Percentiles rank a stretch among this genome's conserved stretches.
These are phyloP conservation scores for Neolamprologus brichardi DNA, from an alignment of 2,113 vertebrate genomes.

Conservation along the genomic window DNA sequence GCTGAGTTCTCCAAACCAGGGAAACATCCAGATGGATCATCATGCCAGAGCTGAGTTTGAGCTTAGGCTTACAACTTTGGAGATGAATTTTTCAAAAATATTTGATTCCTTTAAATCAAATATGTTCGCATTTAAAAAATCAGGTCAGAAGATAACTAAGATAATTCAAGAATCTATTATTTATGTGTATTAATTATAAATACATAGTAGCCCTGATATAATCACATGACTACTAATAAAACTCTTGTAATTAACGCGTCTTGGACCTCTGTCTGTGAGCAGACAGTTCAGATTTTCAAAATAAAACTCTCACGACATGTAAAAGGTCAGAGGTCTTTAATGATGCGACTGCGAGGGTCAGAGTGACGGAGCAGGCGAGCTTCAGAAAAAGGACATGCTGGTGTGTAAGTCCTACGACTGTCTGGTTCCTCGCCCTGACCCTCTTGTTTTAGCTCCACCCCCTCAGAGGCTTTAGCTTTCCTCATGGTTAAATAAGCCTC, in stretches of 20 bases:
- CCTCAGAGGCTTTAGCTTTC: neutral
- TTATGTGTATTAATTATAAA: neutral
- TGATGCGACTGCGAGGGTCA: neutral
- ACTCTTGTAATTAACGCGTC: neutral
- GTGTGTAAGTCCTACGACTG: neutral
- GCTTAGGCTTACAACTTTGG: neutral
- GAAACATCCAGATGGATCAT: neutral
- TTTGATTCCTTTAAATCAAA: neutral
- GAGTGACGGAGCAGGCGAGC: neutral
- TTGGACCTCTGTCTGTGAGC: neutral
- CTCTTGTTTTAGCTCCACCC: neutral
- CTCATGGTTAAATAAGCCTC: neutral
- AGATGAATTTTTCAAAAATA: accelerated
- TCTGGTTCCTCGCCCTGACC: neutral
- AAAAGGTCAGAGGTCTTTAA: neutral
- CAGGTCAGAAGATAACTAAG: neutral
- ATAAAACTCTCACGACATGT: neutral
- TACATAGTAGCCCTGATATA: neutral
- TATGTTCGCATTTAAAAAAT: neutral
- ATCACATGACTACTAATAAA: neutral
- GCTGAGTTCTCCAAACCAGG: neutral
- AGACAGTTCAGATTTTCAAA: neutral
- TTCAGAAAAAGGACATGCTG: neutral
- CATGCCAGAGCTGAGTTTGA: neutral
- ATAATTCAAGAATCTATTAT: neutral